These are phyloP conservation scores for Oriolus oriolus DNA, from an alignment of 2,113 vertebrate genomes.

Conservation along the genomic window DNA sequence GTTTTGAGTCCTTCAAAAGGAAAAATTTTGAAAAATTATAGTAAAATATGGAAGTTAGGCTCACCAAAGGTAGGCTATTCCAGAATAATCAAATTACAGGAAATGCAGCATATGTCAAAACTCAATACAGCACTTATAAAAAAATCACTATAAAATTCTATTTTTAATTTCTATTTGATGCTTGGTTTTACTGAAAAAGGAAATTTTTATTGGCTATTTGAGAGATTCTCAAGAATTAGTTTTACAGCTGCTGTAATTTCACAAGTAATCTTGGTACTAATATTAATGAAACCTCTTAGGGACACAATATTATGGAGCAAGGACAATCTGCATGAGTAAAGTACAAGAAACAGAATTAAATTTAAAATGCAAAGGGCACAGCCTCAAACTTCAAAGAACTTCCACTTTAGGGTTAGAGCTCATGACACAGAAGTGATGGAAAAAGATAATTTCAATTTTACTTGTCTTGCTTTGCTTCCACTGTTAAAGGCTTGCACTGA, in stretches of 20 bases:
- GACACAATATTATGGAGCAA: neutral
- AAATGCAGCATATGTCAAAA: neutral
- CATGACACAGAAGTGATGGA: neutral
- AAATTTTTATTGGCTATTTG: neutral
- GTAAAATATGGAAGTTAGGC: neutral
- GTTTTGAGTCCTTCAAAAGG: neutral
- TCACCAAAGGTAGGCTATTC: neutral
- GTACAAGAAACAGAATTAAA: neutral
- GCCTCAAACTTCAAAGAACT: neutral
- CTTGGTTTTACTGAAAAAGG: neutral
- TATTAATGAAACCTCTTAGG: neutral
- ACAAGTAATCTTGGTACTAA: neutral
- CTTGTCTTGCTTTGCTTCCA: neutral
- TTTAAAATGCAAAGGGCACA: neutral
- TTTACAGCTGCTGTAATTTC: neutral
- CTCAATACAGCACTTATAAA: neutral
- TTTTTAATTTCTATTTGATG: neutral
- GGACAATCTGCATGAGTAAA: neutral
- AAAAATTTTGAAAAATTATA: neutral
- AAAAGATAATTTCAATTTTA: neutral
- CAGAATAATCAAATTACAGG: neutral
- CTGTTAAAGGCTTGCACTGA: neutral
- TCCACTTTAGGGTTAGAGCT: neutral
- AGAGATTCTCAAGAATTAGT: neutral
- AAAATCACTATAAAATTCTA: accelerated